Evolutionary conservation across 2,113 vertebrate genomes (phyloP).

Genomic region (Pelodiscus sinensis): DNA sequence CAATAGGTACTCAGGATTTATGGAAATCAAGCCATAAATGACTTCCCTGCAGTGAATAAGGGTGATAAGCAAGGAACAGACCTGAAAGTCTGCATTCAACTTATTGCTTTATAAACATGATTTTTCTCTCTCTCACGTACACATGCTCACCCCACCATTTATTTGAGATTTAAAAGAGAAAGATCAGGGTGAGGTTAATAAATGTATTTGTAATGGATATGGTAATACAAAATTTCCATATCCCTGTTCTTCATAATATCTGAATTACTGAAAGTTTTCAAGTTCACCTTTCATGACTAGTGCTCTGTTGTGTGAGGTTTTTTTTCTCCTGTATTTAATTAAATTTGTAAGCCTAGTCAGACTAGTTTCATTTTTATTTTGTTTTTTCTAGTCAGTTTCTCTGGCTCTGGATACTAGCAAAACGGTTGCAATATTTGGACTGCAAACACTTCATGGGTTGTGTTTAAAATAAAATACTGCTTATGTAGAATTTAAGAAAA

Average conservation of each 20-base stretch:
- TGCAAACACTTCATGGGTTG: background rate
- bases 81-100: background rate
- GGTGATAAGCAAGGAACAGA: background rate
- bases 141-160: background rate
- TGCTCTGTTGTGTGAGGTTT: background rate
- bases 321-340: background rate
- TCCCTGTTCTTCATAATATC: background rate
- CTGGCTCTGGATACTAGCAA: background rate
- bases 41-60: background rate
- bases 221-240: background rate
- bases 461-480: background rate
- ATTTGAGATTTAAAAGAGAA: background rate
- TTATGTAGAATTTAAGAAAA: background rate
- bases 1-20: background rate
- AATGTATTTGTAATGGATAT: background rate
- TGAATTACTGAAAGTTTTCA: background rate
- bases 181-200: background rate
- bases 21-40: background rate
- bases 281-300: background rate
- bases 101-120: background rate
- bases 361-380: background rate
- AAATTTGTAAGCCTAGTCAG: background rate
- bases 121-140: background rate
- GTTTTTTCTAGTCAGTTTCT: background rate
- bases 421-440: background rate